Base-by-base conservation (phyloP, 2,888 invertebrate species). In the Galerucella pusilla region DNA sequence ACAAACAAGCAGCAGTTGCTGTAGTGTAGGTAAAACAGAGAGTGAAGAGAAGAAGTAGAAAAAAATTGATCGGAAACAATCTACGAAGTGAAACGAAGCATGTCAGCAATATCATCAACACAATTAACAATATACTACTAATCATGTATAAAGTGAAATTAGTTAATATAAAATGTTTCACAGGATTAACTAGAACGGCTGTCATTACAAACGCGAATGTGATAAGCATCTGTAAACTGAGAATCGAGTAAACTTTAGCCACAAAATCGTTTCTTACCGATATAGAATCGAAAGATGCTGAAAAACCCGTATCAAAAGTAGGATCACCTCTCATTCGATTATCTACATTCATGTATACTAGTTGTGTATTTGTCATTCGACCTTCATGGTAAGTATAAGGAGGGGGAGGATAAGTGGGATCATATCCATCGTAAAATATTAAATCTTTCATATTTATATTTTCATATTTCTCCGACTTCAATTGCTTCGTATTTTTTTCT, bases 201-300 rank as follows among this genome's bases (percentile, higher is more conserved):
- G 46, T 20, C 12, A 46, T 0, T 11, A 46, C 46, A 16, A 65
- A 65, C n/a, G 42, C 64, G 42, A 65, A 46, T 4, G 64, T 45
- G 1, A 65, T 46, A 2, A 65, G 4, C 11, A 65, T 5, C 6
- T 45, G 64, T 0, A 65, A 20, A 9, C 20, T 16, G 16, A 65
- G 45, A 20, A 65, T 65, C 20, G 45, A 2, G 46, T 65, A 65
- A 10, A 65, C 64, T 46, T 65, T 65, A 9, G 46, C n/a, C 11
- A 65, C 16, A 16, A 65, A 65, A 16, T 65, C 11, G 46, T 65
- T 65, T 42, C 64, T 42, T 11, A 65, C 20, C 16, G 64, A 65
- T 20, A 46, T 4, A 2, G 42, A 42, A 16, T 46, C 46, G 20
- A 65, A 46, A 9, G 64, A 46, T 10, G 20, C 16, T 10, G n/a